phyloP scores from a whole-genome alignment of 1,140 invertebrate species.

The Arctopsyche grandis region DNA sequence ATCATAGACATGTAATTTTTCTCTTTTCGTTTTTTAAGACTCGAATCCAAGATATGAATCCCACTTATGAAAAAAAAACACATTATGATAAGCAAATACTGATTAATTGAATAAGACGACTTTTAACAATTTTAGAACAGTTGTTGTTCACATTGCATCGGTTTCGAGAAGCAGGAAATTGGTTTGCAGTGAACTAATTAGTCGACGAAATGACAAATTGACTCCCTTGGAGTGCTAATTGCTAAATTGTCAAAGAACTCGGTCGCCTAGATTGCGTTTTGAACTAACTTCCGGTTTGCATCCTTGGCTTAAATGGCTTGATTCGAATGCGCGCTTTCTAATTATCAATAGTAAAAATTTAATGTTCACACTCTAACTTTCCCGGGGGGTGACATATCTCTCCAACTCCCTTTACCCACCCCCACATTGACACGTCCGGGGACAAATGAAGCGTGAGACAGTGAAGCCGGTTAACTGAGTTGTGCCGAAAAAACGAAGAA shows the following conservation, averaged over 20 bases:
- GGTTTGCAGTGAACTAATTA: constrained; percentile 15
- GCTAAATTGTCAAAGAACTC: background rate
- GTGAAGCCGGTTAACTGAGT: too few relatives aligned
- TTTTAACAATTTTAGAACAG: background rate
- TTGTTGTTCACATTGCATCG: background rate
- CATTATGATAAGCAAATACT: too few relatives aligned
- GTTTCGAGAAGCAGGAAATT: constrained; percentile 14
- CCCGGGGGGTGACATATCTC: background rate
- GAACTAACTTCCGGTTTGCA: background rate
- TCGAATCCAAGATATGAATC: too few relatives aligned
- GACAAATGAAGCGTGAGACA: too few relatives aligned
- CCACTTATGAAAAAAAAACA: too few relatives aligned
- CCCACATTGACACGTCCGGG: background rate
- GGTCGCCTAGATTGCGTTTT: background rate
- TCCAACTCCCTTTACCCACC: background rate
- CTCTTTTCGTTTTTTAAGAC: too few relatives aligned
- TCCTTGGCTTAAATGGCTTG: background rate
- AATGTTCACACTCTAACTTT: background rate
- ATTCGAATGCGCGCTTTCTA: background rate
- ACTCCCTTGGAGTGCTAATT: background rate
- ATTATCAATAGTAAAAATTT: constrained; percentile 2
- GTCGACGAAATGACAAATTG: constrained; percentile 27
- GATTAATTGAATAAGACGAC: too few relatives aligned
- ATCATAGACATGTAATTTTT: too few relatives aligned
- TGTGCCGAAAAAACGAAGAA: background rate